Conservation (phyloP, 2,797 vertebrate species). For the Choloepus didactylus region DNA sequence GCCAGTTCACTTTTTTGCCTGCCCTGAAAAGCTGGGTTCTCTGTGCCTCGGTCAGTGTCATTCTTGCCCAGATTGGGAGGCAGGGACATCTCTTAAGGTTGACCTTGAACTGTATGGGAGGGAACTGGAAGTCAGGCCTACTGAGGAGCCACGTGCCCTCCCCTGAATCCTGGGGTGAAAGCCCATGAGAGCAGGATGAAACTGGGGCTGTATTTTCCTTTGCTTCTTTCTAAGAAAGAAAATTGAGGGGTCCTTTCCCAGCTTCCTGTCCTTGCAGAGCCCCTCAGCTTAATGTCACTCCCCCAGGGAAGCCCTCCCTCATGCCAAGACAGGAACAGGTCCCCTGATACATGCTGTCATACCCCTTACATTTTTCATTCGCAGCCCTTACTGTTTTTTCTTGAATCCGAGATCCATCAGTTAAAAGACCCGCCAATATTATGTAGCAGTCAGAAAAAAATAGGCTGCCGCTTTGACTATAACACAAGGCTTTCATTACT, state of each 20-base stretch:
- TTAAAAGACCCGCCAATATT: neutral
- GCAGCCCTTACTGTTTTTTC: neutral
- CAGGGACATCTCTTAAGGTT: neutral
- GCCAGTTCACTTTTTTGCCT: neutral
- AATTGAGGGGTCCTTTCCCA: neutral
- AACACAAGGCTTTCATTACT: constrained; percentile 47
- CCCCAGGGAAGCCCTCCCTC: neutral
- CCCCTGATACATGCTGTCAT: neutral
- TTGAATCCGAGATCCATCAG: neutral
- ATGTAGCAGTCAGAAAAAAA: constrained; percentile 38
- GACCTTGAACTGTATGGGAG: neutral
- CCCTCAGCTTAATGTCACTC: constrained; percentile 18
- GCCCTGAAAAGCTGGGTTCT: neutral
- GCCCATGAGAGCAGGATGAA: neutral
- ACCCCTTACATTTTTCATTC: neutral
- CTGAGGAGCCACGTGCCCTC: neutral
- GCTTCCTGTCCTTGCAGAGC: neutral
- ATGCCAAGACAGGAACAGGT: neutral
- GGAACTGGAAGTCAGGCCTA: neutral
- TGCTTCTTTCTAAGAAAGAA: neutral
- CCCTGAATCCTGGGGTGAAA: neutral
- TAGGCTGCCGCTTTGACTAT: constrained; percentile 17
- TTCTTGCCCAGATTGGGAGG: neutral
- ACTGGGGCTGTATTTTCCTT: neutral
- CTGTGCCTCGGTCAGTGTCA: neutral